Base-by-base conservation (phyloP, 1,140 invertebrate species). In the Hyles vespertilio region DNA sequence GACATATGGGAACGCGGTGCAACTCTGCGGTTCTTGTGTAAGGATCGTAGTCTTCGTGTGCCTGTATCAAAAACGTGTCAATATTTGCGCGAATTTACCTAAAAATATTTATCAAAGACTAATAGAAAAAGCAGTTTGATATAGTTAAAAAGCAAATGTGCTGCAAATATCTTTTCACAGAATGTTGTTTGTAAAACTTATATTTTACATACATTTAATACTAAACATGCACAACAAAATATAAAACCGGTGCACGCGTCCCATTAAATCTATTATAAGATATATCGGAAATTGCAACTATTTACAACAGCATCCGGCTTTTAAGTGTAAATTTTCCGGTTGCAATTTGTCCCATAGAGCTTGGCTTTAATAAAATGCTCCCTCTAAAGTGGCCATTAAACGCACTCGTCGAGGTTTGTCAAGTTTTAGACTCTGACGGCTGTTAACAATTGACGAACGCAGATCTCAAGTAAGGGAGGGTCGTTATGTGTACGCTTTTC, bases 301-400 rank as follows among this genome's bases (percentile, higher is more conserved):
- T 84, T 81, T 81, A 75, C 65, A 70, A 59, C 58, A 67, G 67
- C 79, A 79, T 88, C 85, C 85, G 85, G 85, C 81, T 86, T 88
- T 87, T 86, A 86, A 86, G 76, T 84, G 74, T 86, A 88, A 88
- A 88, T 78, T 82, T 88, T 86, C 83, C 82, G 83, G 73, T 78
- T 72, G 77, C 81, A 82, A 86, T 87, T 84, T 86, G 81, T 83
- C 70, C 32, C 45, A 67, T 32, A 40, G 56, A 61, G 51, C 57
- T 8, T 8, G 36, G 58, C 51, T 62, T 61, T 64, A 69, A 70
- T 61, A 69, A 69, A 73, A 67, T 22, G 50, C 58, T 63, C 56
- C 58, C 64, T 67, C 52, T 59, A 50, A 57, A 60, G 54, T 61
- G 62, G 62, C 72, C 65, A 72, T 74, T 74, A 72, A 74, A 72